Percentiles rank a stretch among this genome's conserved stretches.
Conservation (phyloP, 2,888 invertebrate genomes). For the Carabus problematicus region DNA sequence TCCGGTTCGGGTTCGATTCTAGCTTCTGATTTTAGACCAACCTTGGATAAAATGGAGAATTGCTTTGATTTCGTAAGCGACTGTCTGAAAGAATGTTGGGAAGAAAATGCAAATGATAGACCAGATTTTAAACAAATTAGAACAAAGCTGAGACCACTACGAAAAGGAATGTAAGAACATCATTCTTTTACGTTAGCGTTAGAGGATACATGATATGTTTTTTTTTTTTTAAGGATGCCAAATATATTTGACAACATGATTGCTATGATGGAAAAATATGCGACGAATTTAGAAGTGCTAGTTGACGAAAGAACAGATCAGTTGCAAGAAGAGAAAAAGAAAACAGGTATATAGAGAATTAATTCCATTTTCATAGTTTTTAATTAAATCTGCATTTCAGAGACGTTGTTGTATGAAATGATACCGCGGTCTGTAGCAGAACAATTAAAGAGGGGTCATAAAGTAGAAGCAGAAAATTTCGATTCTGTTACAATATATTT, state of each 20-base stretch:
- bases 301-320: constrained; percentile 95
- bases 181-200: not conserved
- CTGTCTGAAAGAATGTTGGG: constrained; percentile 88
- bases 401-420: constrained; percentile 87
- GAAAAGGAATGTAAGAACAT: constrained; percentile 84
- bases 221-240: constrained; percentile 71
- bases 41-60: constrained; percentile 78
- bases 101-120: constrained; percentile 77
- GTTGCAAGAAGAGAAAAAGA: constrained; percentile 94
- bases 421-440: constrained; percentile 90
- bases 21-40: constrained; percentile 66
- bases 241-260: constrained; percentile 99
- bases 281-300: constrained; percentile 90
- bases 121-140: constrained; percentile 88
- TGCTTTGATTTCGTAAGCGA: constrained; percentile 87
- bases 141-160: constrained; percentile 77
- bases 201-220: constrained; percentile 12
- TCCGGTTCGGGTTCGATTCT: too few species aligned
- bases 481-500: constrained; percentile 94
- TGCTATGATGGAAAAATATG: constrained; percentile 97
- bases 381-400: constrained; percentile 56
- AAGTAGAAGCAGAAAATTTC: constrained; percentile 89
- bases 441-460: constrained; percentile 86
- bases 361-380: not conserved
- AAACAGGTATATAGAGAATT: constrained; percentile 72